A percentile compares a stretch with the other conserved stretches of the same genome.
Conservation (phyloP, 2,797 vertebrate species). For the Telmatherina bonti region DNA sequence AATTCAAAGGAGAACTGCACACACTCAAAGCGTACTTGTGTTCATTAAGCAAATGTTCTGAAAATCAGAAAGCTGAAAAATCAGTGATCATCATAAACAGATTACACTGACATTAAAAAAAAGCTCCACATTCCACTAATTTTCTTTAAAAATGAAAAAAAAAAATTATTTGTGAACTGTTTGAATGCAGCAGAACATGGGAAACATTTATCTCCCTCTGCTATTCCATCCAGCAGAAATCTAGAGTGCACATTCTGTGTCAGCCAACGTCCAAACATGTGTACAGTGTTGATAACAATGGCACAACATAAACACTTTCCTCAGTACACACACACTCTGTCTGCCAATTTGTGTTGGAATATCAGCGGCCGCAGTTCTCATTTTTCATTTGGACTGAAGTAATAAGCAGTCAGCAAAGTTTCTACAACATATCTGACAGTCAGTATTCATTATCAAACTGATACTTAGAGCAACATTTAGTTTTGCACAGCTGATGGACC, state of each 20-base stretch:
- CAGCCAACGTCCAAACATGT: constrained; percentile 45
- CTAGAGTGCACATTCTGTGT: constrained; percentile 32
- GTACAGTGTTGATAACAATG: constrained; percentile 43
- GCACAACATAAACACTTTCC: constrained; percentile 17
- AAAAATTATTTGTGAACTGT: too few species aligned
- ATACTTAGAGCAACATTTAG: constrained; percentile 59
- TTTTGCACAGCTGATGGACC: constrained; percentile 55
- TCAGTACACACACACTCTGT: constrained; percentile 20
- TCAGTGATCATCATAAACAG: too few species aligned
- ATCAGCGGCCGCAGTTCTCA: constrained; percentile 37
- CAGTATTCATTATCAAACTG: constrained; percentile 62
- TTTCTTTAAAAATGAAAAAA: too few species aligned
- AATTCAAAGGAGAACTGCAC: too few species aligned
- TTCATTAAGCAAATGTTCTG: too few species aligned
- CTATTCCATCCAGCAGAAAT: constrained; percentile 32
- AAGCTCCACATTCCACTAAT: too few species aligned
- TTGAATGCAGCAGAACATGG: not conserved
- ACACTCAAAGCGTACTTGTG: too few species aligned
- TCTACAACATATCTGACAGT: constrained; percentile 53
- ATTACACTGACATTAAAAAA: too few species aligned
- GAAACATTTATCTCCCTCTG: constrained; percentile 36
- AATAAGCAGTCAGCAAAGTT: constrained; percentile 67
- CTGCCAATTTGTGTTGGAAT: constrained; percentile 33
- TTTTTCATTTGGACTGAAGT: constrained; percentile 63
- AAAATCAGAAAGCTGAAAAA: too few species aligned